phyloP scores from a whole-genome alignment of 1,140 invertebrate species.

The Drosophila nigrodunni region DNA sequence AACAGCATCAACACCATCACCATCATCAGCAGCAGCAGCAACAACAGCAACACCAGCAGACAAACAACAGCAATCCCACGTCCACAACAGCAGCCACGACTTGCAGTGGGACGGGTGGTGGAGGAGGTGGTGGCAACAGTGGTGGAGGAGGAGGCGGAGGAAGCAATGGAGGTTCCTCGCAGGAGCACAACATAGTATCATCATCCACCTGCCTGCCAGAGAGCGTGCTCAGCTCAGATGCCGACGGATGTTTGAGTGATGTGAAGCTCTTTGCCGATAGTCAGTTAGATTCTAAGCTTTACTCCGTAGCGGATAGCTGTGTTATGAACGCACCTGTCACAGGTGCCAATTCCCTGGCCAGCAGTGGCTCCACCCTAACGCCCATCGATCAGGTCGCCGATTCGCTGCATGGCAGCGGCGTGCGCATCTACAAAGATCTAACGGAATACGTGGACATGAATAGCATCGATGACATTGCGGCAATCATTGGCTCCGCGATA shows the following conservation, averaged over 20 bases:
- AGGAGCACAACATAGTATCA: constrained; percentile 88
- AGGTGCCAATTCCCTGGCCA: constrained; percentile 25
- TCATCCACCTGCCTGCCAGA: constrained; percentile 88
- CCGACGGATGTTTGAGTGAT: constrained; percentile 81
- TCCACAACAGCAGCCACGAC: constrained; percentile 66
- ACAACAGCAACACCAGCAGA: constrained; percentile 38
- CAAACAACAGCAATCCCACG: constrained; percentile 56
- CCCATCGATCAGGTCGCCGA: constrained; percentile 84
- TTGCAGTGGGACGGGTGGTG: constrained; percentile 40
- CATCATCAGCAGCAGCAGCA: constrained; percentile 42
- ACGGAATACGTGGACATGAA: constrained; percentile 88
- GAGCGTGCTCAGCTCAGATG: constrained; percentile 84
- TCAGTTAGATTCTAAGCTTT: constrained; percentile 87
- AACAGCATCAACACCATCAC: constrained; percentile 34
- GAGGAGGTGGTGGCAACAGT: constrained; percentile 21
- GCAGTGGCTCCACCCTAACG: constrained; percentile 59
- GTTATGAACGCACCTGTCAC: constrained; percentile 74
- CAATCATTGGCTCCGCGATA: constrained; percentile 95
- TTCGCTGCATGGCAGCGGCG: constrained; percentile 83
- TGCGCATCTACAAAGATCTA: constrained; percentile 83
- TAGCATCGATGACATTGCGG: constrained; percentile 92
- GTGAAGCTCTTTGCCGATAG: constrained; percentile 85
- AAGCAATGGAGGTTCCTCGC: constrained; percentile 54
- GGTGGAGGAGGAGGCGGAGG: constrained; percentile 25
- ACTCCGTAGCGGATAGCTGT: constrained; percentile 86